Conservation (phyloP, 2,888 invertebrate species). For the Eupithecia centaureata region DNA sequence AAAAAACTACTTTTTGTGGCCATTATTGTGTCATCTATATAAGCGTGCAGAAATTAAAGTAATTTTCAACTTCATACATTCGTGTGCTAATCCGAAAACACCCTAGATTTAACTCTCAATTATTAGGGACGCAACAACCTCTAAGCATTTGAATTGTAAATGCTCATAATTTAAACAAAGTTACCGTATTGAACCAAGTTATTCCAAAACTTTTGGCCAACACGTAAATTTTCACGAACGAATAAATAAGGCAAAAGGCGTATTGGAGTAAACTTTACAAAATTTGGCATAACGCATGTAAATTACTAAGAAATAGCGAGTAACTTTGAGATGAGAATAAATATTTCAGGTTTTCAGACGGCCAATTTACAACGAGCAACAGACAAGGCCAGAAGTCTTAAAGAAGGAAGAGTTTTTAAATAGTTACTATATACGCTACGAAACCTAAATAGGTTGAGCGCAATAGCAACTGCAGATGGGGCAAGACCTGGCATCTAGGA, state of each 20-base stretch:
- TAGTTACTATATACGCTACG: too few relatives aligned
- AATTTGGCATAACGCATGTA: constrained; percentile 53
- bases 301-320: constrained; percentile 50
- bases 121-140: constrained; percentile 14
- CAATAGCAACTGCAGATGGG: too few relatives aligned
- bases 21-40: background rate
- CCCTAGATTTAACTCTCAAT: constrained; percentile 17
- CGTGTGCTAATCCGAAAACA: background rate
- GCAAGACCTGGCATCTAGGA: too few relatives aligned
- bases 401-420: too few relatives aligned
- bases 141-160: constrained; percentile 22
- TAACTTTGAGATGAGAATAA: constrained; percentile 55
- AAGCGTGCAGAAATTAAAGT: background rate
- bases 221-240: constrained; percentile 38
- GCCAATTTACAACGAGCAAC: constrained; percentile 36
- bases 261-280: constrained; percentile 42
- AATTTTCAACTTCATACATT: background rate
- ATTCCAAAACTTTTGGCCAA: constrained; percentile 36
- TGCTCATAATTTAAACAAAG: constrained; percentile 26
- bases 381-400: too few relatives aligned
- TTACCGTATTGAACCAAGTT: constrained; percentile 30
- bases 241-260: constrained; percentile 45
- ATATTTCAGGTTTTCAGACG: constrained; percentile 36
- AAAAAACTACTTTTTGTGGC: too few relatives aligned
- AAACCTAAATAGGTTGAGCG: too few relatives aligned